phyloP scores from a whole-genome alignment of 2,888 invertebrate species.

The Macrosiphum euphorbiae region DNA sequence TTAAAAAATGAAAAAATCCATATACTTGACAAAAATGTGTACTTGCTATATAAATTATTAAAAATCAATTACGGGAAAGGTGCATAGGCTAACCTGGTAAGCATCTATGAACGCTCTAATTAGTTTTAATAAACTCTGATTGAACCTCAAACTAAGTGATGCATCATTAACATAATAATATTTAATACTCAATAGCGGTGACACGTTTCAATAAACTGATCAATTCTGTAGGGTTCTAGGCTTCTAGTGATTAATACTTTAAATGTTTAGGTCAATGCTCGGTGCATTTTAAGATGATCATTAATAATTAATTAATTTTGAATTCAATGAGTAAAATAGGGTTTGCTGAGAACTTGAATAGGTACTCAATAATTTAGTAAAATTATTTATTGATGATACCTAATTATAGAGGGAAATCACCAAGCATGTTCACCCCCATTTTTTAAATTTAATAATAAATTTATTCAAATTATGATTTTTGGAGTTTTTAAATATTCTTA shows the following conservation, averaged over 20 bases:
- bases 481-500: too few relatives aligned
- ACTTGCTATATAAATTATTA: neutral
- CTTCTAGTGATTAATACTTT: neutral
- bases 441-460: too few relatives aligned
- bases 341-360: neutral
- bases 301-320: neutral
- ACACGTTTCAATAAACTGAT: neutral
- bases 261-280: neutral
- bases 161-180: neutral
- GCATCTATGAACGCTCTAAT: neutral
- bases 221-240: neutral
- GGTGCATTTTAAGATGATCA: neutral
- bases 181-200: neutral
- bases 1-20: neutral
- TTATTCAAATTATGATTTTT: too few relatives aligned
- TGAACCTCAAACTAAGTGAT: neutral
- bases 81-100: neutral
- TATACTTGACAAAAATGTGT: neutral
- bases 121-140: conserved; percentile 16
- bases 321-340: neutral
- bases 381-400: neutral
- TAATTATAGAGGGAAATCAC: neutral
- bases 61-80: neutral
- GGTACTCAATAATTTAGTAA: neutral
- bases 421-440: too few relatives aligned